Conservation (phyloP, 2,888 invertebrate species). For the Andrena minutula region DNA sequence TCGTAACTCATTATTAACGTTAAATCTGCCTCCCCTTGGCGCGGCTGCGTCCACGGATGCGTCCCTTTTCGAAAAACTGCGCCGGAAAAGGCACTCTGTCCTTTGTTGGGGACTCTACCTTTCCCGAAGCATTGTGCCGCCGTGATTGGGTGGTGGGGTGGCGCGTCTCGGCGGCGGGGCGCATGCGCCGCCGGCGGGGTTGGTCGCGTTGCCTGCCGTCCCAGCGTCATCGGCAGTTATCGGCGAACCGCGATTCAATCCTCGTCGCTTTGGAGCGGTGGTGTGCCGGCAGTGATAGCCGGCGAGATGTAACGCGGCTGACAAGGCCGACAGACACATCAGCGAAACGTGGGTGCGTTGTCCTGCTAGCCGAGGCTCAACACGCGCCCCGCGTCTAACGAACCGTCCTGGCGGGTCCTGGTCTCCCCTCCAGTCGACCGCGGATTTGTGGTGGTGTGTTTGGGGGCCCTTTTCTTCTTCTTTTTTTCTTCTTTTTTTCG, state of each 20-base stretch:
- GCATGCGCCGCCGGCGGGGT: slow-evolving; percentile 71
- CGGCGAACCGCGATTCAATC: slow-evolving; percentile 75
- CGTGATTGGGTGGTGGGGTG: slow-evolving; percentile 55
- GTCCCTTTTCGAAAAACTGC: slow-evolving; percentile 56
- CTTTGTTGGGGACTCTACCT: slow-evolving; percentile 65
- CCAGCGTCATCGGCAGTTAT: slow-evolving; percentile 78
- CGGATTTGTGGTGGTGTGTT: slow-evolving; percentile 38
- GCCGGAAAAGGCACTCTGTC: slow-evolving; percentile 68
- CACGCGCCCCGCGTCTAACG: neutral
- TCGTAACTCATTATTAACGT: slow-evolving; percentile 35
- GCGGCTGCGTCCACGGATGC: slow-evolving; percentile 6
- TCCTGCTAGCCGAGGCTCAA: too few species aligned
- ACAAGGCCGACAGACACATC: neutral
- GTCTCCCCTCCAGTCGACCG: neutral
- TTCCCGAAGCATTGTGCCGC: slow-evolving; percentile 64
- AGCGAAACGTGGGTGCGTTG: slow-evolving; percentile 16
- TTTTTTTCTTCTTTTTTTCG: neutral
- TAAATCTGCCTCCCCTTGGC: slow-evolving; percentile 25
- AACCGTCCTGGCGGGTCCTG: slow-evolving; percentile 1
- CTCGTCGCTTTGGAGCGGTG: slow-evolving; percentile 52
- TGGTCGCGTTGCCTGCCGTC: slow-evolving; percentile 69
- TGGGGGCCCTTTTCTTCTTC: slow-evolving; percentile 12
- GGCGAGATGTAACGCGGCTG: slow-evolving; percentile 57
- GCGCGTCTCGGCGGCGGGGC: slow-evolving; percentile 51
- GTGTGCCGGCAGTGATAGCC: slow-evolving; percentile 32